phyloP scores from a whole-genome alignment of 1,140 invertebrate genomes.

The Megalonaias nervosa region DNA sequence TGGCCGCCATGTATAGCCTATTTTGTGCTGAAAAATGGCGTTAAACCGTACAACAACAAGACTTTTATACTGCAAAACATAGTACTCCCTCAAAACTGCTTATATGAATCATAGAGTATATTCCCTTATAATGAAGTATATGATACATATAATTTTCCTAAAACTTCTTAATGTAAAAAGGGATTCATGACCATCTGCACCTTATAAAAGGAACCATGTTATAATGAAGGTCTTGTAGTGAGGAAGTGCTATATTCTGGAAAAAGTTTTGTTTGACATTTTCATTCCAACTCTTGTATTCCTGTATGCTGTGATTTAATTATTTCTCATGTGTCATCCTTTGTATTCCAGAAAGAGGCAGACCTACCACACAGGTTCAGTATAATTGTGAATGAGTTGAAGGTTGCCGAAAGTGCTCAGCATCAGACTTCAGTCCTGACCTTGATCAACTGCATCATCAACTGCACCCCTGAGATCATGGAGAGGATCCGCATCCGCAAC shows the following conservation, averaged over 20 bases:
- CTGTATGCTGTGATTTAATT: slow-evolving; percentile 81
- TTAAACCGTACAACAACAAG: no score
- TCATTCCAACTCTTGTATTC: neutral
- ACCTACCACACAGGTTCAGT: slow-evolving; percentile 80
- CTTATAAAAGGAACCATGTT: no score
- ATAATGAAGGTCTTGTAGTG: no score
- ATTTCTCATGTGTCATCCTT: neutral
- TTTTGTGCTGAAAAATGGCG: no score
- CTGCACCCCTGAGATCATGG: slow-evolving; percentile 85
- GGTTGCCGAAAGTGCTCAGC: slow-evolving; percentile 83
- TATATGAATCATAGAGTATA: no score
- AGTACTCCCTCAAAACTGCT: no score
- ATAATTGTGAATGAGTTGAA: slow-evolving; percentile 90
- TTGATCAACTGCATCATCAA: slow-evolving; percentile 97
- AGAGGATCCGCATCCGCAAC: slow-evolving; percentile 89
- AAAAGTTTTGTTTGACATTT: neutral
- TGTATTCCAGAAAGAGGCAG: slow-evolving; percentile 53
- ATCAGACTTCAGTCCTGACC: slow-evolving; percentile 90
- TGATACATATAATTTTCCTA: no score
- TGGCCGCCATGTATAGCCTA: no score
- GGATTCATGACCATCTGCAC: no score
- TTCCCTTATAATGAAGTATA: no score
- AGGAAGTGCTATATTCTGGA: neutral
- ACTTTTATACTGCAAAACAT: no score
- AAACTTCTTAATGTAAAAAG: no score